phyloP scores from a whole-genome alignment of 2,888 invertebrate species.

The Aporophyla nigra region DNA sequence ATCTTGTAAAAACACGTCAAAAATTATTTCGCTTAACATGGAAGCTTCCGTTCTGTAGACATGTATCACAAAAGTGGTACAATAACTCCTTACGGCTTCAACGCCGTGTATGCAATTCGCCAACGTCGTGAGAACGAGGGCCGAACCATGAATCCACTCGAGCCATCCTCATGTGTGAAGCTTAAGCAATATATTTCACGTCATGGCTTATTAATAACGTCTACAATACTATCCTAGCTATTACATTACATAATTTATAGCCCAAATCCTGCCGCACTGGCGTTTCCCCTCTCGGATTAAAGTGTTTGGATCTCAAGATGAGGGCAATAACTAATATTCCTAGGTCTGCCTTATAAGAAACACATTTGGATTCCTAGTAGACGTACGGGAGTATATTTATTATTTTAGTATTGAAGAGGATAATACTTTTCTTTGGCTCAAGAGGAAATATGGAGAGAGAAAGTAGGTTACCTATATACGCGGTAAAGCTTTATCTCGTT shows the following conservation, averaged over 20 bases:
- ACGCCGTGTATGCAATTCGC: slow-evolving; percentile 76
- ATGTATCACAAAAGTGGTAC: slow-evolving; percentile 26
- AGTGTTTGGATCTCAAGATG: slow-evolving; percentile 61
- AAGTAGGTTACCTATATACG: slow-evolving; percentile 49
- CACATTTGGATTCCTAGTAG: slow-evolving; percentile 64
- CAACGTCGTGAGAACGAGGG: slow-evolving; percentile 73
- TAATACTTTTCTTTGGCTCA: slow-evolving; percentile 49
- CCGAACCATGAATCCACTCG: slow-evolving; percentile 69
- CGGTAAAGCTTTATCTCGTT: slow-evolving; percentile 35
- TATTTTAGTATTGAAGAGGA: slow-evolving; percentile 58
- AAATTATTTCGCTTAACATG: neutral
- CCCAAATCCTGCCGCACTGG: slow-evolving; percentile 67
- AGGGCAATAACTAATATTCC: slow-evolving; percentile 65
- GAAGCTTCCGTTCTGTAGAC: neutral
- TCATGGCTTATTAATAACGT: slow-evolving; percentile 82
- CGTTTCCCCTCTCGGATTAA: slow-evolving; percentile 57
- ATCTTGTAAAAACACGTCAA: neutral
- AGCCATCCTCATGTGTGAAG: slow-evolving; percentile 68
- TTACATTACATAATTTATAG: slow-evolving; percentile 76
- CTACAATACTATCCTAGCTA: slow-evolving; percentile 75
- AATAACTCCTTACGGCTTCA: slow-evolving; percentile 34
- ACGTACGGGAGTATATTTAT: slow-evolving; percentile 58
- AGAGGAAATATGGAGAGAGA: slow-evolving; percentile 33
- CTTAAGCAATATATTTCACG: slow-evolving; percentile 78
- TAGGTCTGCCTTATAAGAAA: slow-evolving; percentile 61